Evolutionary conservation across 2,888 invertebrate species (phyloP).

Genomic region (Limnephilus rhombicus): DNA sequence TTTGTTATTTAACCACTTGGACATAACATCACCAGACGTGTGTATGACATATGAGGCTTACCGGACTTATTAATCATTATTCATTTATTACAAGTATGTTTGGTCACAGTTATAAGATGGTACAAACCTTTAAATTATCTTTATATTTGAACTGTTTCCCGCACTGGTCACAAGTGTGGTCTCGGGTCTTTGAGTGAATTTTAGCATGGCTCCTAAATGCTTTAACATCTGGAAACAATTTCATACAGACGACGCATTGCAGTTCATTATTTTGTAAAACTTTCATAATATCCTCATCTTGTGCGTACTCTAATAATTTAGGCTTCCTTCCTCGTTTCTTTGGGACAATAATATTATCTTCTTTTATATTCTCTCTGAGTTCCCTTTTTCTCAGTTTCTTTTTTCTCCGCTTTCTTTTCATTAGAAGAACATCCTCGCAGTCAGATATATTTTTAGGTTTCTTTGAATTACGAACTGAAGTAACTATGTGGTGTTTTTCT

Average conservation of each 20-base stretch:
- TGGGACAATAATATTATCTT: constrained; percentile 32
- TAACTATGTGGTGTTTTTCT: constrained; percentile 12
- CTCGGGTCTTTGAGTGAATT: constrained; percentile 63
- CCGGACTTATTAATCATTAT: too few species aligned
- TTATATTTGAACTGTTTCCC: constrained; percentile 66
- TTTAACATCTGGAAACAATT: constrained; percentile 53
- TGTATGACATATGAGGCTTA: too few species aligned
- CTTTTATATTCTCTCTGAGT: background rate
- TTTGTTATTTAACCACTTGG: too few species aligned
- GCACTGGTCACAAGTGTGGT: constrained; percentile 64
- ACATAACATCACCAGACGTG: too few species aligned
- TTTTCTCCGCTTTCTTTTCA: constrained; percentile 46
- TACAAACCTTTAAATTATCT: constrained; percentile 64
- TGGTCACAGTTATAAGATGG: background rate
- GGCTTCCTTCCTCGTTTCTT: constrained; percentile 56
- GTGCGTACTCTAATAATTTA: constrained; percentile 44
- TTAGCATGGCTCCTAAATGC: constrained; percentile 61
- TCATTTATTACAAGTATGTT: background rate
- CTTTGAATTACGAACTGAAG: background rate
- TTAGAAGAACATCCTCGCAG: constrained; percentile 48
- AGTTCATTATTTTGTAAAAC: constrained; percentile 48
- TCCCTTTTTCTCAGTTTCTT: constrained; percentile 44
- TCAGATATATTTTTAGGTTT: constrained; percentile 40
- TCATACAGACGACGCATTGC: constrained; percentile 56
- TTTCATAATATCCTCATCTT: constrained; percentile 35